These are phyloP conservation scores for Amblyraja radiata DNA, from an alignment of 2,797 vertebrate species.

Conservation along the genomic window DNA sequence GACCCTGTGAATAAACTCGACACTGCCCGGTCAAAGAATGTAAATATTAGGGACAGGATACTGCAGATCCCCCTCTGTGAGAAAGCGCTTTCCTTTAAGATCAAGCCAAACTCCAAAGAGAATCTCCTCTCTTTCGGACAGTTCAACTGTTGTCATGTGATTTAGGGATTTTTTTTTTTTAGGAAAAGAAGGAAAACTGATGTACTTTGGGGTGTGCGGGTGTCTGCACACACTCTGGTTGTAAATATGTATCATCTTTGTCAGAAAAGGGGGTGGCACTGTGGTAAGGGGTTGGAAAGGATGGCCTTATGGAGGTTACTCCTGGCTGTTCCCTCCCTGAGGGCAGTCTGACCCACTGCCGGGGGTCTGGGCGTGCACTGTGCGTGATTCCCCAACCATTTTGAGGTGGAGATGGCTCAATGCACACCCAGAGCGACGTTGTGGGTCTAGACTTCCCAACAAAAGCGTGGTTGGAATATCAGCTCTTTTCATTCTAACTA, in stretches of 20 bases:
- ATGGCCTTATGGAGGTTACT: background rate
- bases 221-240: background rate
- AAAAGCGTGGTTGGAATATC: background rate
- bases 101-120: slow-evolving; percentile 70
- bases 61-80: slow-evolving; percentile 79
- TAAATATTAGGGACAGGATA: slow-evolving; percentile 71
- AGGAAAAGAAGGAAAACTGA: background rate
- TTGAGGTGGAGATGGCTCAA: background rate
- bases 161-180: slow-evolving; percentile 48
- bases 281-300: background rate
- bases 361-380: too few species aligned
- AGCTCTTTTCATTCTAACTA: slow-evolving; percentile 11
- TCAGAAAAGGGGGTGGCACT: background rate
- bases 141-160: slow-evolving; percentile 83
- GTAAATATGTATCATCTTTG: slow-evolving; percentile 34
- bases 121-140: slow-evolving; percentile 75
- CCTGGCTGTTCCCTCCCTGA: background rate
- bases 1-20: slow-evolving; percentile 50
- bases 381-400: background rate
- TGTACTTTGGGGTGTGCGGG: background rate
- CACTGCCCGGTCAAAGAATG: slow-evolving; percentile 60
- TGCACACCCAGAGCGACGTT: background rate
- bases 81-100: slow-evolving; percentile 77
- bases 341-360: background rate
- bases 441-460: background rate